A percentile compares a stretch with the other conserved stretches of the same genome.
Evolutionary conservation across 2,888 invertebrate species (phyloP).

Genomic region (Cetonia aurata): DNA sequence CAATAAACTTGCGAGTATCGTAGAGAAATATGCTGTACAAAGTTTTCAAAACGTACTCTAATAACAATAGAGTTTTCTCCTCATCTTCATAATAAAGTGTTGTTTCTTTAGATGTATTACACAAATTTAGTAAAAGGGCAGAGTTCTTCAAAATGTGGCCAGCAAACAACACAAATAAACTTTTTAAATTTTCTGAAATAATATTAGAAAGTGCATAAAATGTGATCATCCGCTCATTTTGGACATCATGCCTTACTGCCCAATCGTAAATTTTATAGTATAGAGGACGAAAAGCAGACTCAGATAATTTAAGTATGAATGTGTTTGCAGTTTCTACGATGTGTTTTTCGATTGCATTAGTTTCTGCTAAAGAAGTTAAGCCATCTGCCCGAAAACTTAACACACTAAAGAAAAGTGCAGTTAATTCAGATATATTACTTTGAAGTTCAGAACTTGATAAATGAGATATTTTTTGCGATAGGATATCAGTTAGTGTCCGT

Average conservation of each 20-base stretch:
- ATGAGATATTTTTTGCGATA: conserved; percentile 79
- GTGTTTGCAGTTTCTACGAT: conserved; percentile 83
- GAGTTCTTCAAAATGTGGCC: conserved; percentile 87
- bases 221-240: conserved; percentile 79
- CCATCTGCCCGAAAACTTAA: conserved; percentile 76
- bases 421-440: conserved; percentile 76
- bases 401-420: conserved; percentile 80
- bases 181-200: conserved; percentile 86
- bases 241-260: conserved; percentile 76
- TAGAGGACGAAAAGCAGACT: conserved; percentile 88
- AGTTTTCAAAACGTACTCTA: conserved; percentile 81
- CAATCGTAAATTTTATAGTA: conserved; percentile 90
- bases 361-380: conserved; percentile 62
- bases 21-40: conserved; percentile 83
- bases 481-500: conserved; percentile 79
- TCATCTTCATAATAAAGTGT: conserved; percentile 69
- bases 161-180: conserved; percentile 91
- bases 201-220: conserved; percentile 85
- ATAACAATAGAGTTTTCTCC: conserved; percentile 72
- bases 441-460: conserved; percentile 74
- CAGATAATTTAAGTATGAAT: conserved; percentile 89
- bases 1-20: conserved; percentile 87
- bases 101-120: conserved; percentile 74
- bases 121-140: conserved; percentile 77
- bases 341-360: conserved; percentile 78